Evolutionary conservation across 1,140 invertebrate species (phyloP), one percentile per base, ranked within the genome.

Genomic region (Triops longicaudatus): DNA sequence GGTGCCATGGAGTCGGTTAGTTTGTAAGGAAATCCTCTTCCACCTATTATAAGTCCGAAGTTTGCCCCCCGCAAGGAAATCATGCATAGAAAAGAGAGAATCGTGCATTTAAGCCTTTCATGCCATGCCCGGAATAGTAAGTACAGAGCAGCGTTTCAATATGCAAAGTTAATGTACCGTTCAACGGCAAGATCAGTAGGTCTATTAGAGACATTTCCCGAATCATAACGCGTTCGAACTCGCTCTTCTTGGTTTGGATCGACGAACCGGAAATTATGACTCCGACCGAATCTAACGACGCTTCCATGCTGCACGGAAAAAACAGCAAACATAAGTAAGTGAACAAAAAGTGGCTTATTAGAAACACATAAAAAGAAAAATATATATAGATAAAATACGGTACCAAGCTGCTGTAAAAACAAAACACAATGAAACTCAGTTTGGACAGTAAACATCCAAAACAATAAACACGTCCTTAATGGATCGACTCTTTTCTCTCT

Each of bases 241-340:
- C 93, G 89, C 81, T 93, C 93, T 83, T 96, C 95, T 78, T 92
- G 91, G 73, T 89, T 88, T 6, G 95, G 94, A 86, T 98, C 96
- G 79, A 96, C 88, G 86, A 98, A 98, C 80, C 94, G 89, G 85
- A 97, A 98, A 27, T 93, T 93, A 82, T 96, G 93, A 22, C 28
- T 91, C 82, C 95, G 87, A 80, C 96, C 93, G 87, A 96, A 96
- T 86, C 94, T 93, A 26, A 96, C 89, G 75, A 95, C 88, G 79
- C 90, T 91, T 76, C 93, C 93, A 86, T 95, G 82, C 79, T 82
- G 76, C 37, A 78, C 76, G 50, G 44, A 63, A 31, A 63, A 63
- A 26, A 75, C n/a, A 77, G 1, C n/a, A 76, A 71, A 73, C 22
- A 73, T 7, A 17, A 28, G 17, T 63, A 5, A 63, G 22, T 63